Evolutionary conservation across 2,113 vertebrate species (phyloP), one percentile per base, ranked within the genome.

Genomic region (Collichthys lucidus): DNA sequence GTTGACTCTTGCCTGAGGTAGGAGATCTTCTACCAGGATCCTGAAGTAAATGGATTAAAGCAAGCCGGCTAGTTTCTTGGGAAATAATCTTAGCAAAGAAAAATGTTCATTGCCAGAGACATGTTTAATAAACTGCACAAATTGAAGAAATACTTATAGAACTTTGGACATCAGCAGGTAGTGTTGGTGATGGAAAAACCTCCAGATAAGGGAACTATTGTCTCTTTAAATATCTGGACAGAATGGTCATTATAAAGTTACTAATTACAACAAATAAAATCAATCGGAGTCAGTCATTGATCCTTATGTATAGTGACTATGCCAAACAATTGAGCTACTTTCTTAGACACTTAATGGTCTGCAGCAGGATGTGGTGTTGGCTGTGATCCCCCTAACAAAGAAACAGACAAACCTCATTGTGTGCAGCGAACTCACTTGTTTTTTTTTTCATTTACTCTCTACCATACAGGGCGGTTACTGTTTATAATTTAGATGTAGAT

Each of bases 261-360:
- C 26, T 77, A 82, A 78, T 85, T 71, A 72, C 49, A 78, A 62
- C 20, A 65, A 64, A 78, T 56, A 12, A 60, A 76, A 73, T 85
- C 62, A 53, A 15, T 22, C 46, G 22, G 46, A 46, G 64, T 69
- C 73, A 85, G 26, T 24, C 31, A 74, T 83, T 72, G 80, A 83
- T 89, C 62, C 26, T 77, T 44, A 22, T 64, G 52, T 22, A 63
- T 60, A 11, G 67, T 1, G 35, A 80, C 49, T 7, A 26, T 20
- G 53, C 56, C 61, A 76, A 69, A 82, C 46, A 42, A 59, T 82
- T 65, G 69, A 74, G 73, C 50, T 5, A 20, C 52, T 71, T n/a
- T 50, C 57, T 57, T 46, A 8, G 14, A 73, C 15, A 50, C 56
- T 22, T 62, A 46, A 76, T 85, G 61, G 50, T 70, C 60, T 63